Evolutionary conservation across 2,113 vertebrate genomes (phyloP), one percentile per base, ranked within the genome.

Genomic region (Promerops cafer): DNA sequence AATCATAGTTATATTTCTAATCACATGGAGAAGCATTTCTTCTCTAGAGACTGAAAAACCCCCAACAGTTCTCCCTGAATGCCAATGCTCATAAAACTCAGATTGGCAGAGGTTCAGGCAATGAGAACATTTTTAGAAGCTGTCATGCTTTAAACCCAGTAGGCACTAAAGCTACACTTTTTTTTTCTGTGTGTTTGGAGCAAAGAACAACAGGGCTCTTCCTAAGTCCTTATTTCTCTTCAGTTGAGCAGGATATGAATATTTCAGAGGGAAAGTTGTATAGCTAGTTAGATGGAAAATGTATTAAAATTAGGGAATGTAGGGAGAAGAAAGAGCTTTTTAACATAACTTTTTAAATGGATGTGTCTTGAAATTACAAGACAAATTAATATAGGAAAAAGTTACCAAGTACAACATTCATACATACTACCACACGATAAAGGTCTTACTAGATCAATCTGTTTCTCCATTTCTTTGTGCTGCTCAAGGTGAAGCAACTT

Each of bases 381-480:
- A 74, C 5, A 65, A 82, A 69, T 44, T 19, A 53, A 57, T 10
- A 42, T 1, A 42, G 37, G 21, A 69, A 68, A 31, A 86, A 27
- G 23, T 61, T 80, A 42, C 17, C 2, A 16, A 57, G 22, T 44
- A 7, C 11, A 83, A 59, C 28, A 78, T 7, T 61, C 61, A 49
- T 5, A 50, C 26, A 53, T 16, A 20, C 9, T 44, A 65, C 31
- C 54, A 75, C 24, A 80, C 4, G 7, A 59, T 10, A n/a, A 84
- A 66, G 24, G 35, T 84, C 97, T 98, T 97, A 99, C 99, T 97
- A 98, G 94, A 94, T 99, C 98, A 87, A 98, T 98, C 91, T 98
- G 97, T 80, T 98, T 98, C 96, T 98, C 98, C 94, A 99, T 98
- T 77, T 99, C 98, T 76, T 97, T 98, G 72, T 97, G 97, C 49